Conservation (phyloP, 2,888 invertebrate genomes). For the Hanleya hanleyi region DNA sequence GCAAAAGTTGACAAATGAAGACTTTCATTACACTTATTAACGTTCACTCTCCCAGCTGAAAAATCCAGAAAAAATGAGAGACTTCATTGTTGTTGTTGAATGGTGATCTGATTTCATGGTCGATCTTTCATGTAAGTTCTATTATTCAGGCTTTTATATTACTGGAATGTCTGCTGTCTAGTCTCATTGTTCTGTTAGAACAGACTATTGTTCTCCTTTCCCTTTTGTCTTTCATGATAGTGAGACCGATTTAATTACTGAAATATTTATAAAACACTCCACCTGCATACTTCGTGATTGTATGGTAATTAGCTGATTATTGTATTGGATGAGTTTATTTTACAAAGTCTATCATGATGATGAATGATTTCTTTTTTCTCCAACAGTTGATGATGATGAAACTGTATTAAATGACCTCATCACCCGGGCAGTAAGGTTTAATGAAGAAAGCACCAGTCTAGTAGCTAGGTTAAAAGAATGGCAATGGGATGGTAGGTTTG, state of each 20-base stretch:
- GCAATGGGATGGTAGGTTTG: background rate
- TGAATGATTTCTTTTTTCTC: background rate
- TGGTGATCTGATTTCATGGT: no score
- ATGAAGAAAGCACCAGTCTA: conserved; percentile 15
- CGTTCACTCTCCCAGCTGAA: background rate
- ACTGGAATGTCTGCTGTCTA: no score
- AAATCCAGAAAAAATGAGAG: background rate
- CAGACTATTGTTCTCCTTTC: no score
- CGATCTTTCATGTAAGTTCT: no score
- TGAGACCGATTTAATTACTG: background rate
- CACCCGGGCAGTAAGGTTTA: conserved; percentile 33
- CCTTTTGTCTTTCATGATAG: background rate
- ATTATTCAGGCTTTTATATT: no score
- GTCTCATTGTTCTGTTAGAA: no score
- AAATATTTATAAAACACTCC: no score
- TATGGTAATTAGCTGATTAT: no score
- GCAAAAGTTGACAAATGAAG: background rate
- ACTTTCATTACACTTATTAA: background rate
- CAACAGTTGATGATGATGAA: conserved; percentile 46
- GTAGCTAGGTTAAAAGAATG: background rate
- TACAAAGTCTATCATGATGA: background rate
- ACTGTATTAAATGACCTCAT: conserved; percentile 42
- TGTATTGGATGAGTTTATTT: background rate
- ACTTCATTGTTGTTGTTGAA: background rate
- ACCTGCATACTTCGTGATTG: no score